A percentile compares a stretch with the other conserved stretches of the same genome.
phyloP scores from a whole-genome alignment of 2,888 invertebrate genomes.

The Liposcelis brunnea region DNA sequence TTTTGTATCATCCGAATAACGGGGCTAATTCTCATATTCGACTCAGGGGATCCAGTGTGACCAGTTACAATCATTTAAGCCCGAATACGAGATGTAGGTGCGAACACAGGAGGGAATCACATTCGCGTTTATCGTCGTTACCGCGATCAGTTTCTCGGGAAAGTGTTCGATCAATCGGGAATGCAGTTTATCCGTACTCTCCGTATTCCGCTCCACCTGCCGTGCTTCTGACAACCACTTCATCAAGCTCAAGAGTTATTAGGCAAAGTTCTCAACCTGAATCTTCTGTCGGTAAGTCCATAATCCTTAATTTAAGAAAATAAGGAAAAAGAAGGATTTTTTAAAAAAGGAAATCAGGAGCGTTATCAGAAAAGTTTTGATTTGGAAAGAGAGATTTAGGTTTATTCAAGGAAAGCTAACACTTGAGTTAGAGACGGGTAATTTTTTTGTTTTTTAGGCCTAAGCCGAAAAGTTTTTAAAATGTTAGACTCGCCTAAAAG shows the following conservation, averaged over 20 bases:
- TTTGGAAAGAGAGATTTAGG: too few species aligned
- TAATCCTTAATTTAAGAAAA: too few species aligned
- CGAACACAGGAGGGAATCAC: conserved; percentile 63
- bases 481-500: too few species aligned
- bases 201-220: conserved; percentile 51
- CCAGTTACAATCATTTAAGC: conserved; percentile 37
- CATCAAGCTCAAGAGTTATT: conserved; percentile 54
- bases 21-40: conserved; percentile 11
- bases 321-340: too few species aligned
- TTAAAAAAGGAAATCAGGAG: too few species aligned
- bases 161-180: conserved; percentile 27
- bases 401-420: too few species aligned
- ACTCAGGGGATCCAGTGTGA: conserved; percentile 29
- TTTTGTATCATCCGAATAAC: not conserved
- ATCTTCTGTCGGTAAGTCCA: conserved; percentile 29
- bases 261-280: conserved; percentile 79
- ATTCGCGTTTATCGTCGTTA: conserved; percentile 51
- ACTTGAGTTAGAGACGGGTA: too few species aligned
- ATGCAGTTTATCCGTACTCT: conserved; percentile 7
- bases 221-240: conserved; percentile 51
- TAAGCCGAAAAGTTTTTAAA: too few species aligned
- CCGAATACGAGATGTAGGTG: conserved; percentile 41
- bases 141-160: conserved; percentile 73
- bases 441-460: too few species aligned
- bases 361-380: too few species aligned